Base-by-base conservation (phyloP, 2,888 invertebrate genomes). In the Caenorhabditis doughertyi region DNA sequence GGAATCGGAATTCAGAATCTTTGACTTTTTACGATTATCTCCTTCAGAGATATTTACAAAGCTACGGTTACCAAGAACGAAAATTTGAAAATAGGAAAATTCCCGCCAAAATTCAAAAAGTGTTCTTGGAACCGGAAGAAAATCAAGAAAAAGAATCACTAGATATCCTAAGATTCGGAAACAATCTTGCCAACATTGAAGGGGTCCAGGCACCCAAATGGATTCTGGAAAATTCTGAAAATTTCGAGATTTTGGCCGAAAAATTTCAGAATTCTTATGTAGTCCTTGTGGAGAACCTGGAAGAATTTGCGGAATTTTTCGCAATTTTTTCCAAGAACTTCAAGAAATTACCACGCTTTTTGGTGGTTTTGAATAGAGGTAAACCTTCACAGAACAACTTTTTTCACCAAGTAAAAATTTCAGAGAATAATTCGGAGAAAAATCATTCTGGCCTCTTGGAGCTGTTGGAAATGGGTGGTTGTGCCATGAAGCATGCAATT, bases 1-100 rank as follows among this genome's bases (percentile, higher is more conserved):
- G 64, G 44, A 64, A 25, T 13, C 21, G 42, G 44, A 35, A 68
- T n/a, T 29, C 8, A 4, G 3, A 16, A 11, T 39, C n/a, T 5
- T 8, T 60, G 35, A 79, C 62, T n/a, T 64, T 79, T 18, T 79
- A 79, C n/a, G 77, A 79, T 16, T 32, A 55, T 7, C 44, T 70
- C 0, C 35, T 79, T 3, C 32, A 49, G 18, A 16, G 70, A 71
- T 79, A 49, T 32, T 13, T 71, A 0, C 32, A 64, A n/a, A 71
- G 70, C 18, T 79, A 65, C 27, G 79, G 79, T 3, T 71, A 64
- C 23, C 27, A 18, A 49, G 35, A 64, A 55, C 42, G 64, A n/a
- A n/a, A n/a, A n/a, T n/a, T n/a, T n/a, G n/a, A n/a, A n/a, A n/a
- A n/a, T n/a, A n/a, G n/a, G n/a, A 39, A 42, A 27, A 53, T 73